Evolutionary conservation across 2,888 invertebrate genomes (phyloP), one percentile per base, ranked within the genome.

Genomic region (Leucophora obtusa): DNA sequence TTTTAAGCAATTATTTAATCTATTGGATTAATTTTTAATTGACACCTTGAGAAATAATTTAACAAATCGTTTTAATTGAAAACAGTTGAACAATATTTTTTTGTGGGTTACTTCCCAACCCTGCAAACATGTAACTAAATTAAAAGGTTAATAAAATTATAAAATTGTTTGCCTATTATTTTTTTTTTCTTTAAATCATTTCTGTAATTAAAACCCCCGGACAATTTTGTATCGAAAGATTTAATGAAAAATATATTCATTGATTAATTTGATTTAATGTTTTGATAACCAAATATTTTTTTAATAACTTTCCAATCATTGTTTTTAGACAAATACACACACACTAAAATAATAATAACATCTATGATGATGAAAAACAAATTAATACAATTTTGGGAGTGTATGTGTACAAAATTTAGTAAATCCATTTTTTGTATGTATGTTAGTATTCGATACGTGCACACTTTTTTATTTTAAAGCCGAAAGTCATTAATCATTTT

Each of bases 401-500:
- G 79, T 71, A 47, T 47, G 9, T 14, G n/a, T n/a, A 60, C 4
- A 43, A 9, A 60, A 14, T 18, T 24, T 43, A 59, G 17, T 59
- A 60, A 69, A 73, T 81, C 62, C 17, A 71, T 71, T 68, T 75
- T 58, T 43, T 59, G 54, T 69, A 21, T 17, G 33, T 47, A n/a
- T n/a, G n/a, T n/a, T n/a, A 28, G 33, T 53, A 28, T 69, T 38
- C 69, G 28, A 51, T 68, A 62, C 17, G 51, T 69, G 15, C 24
- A 24, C 51, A n/a, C 50, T 17, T 50, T 50, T 50, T 28, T 43
- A 14, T 21, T n/a, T 24, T 15, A 15, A 15, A 50, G 59, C 59
- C 51, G 24, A 50, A 28, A 70, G 73, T 73, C 77, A 81, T 81
- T 81, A 77, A 81, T 81, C 81, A 81, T 74, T 77, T 70, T 56